Percentiles rank a stretch among this genome's conserved stretches.
These are phyloP conservation scores for Agrilus cyanescens DNA, from an alignment of 2,888 invertebrate species.

Conservation along the genomic window DNA sequence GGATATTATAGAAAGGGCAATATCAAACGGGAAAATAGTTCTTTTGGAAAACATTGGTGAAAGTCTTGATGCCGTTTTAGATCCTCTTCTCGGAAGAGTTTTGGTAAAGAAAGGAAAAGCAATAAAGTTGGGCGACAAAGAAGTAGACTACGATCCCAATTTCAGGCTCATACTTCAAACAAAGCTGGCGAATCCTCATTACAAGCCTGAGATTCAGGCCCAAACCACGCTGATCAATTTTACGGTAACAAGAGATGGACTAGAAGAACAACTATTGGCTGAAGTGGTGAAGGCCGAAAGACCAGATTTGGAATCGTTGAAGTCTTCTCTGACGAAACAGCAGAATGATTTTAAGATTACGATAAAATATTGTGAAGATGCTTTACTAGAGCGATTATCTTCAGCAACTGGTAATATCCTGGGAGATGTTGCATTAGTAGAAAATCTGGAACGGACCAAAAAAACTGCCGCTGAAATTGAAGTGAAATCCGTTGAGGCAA, in stretches of 20 bases:
- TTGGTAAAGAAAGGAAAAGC: constrained; percentile 78
- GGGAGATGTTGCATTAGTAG: constrained; percentile 79
- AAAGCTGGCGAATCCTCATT: constrained; percentile 90
- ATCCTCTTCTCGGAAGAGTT: constrained; percentile 76
- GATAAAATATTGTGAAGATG: constrained; percentile 83
- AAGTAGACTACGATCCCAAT: constrained; percentile 73
- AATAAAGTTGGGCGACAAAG: constrained; percentile 80
- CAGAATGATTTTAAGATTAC: constrained; percentile 93
- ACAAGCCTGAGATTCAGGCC: constrained; percentile 93
- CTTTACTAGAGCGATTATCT: constrained; percentile 71
- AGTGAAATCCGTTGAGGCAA: constrained; percentile 76
- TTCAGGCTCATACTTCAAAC: constrained; percentile 84
- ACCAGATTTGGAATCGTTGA: constrained; percentile 76
- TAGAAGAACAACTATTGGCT: constrained; percentile 86
- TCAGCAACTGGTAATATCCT: constrained; percentile 87
- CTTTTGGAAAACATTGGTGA: constrained; percentile 87
- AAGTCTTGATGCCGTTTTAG: constrained; percentile 78
- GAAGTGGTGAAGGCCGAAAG: constrained; percentile 89
- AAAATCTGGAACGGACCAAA: constrained; percentile 88
- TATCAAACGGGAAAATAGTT: constrained; percentile 58
- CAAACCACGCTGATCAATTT: constrained; percentile 93
- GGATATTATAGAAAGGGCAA: constrained; percentile 60
- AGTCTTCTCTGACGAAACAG: constrained; percentile 75
- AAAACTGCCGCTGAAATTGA: constrained; percentile 85
- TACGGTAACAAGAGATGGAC: constrained; percentile 81